Conservation (phyloP, 2,797 vertebrate species). For the Aulostomus chinensis region DNA sequence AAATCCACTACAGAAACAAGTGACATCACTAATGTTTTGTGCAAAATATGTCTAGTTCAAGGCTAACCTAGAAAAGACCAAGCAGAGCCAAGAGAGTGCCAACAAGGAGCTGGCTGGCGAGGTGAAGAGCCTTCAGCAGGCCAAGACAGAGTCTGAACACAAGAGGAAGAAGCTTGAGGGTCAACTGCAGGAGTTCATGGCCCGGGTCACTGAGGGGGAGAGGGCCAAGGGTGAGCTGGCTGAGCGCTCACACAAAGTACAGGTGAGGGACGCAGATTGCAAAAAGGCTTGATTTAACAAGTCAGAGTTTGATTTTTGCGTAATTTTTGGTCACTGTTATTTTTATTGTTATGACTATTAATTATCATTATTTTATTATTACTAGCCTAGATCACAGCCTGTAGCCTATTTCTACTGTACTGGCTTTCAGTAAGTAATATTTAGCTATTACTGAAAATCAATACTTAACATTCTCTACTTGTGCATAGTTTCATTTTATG, state of each 20-base stretch:
- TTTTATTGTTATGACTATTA: too few species aligned
- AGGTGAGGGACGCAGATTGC: too few species aligned
- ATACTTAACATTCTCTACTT: too few species aligned
- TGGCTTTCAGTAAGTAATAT: too few species aligned
- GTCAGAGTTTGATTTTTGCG: too few species aligned
- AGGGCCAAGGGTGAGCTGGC: conserved; percentile 86
- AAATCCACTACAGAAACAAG: not conserved
- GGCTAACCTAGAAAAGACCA: conserved; percentile 95
- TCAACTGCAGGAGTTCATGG: conserved; percentile 91
- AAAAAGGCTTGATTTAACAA: too few species aligned
- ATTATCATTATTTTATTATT: too few species aligned
- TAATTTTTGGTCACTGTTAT: too few species aligned
- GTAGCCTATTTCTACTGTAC: too few species aligned
- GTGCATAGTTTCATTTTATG: too few species aligned
- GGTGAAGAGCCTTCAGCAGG: conserved; percentile 93
- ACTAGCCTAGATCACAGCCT: too few species aligned
- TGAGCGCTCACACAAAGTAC: conserved; percentile 90
- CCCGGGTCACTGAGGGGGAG: conserved; percentile 90
- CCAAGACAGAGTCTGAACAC: conserved; percentile 92
- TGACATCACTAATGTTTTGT: not conserved
- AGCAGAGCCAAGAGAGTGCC: conserved; percentile 92
- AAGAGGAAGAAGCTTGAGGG: conserved; percentile 96
- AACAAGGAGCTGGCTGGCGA: conserved; percentile 94
- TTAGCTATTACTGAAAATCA: too few species aligned
- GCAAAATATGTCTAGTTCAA: conserved; percentile 83